Evolutionary conservation across 2,888 invertebrate species (phyloP).

Genomic region (Dicycla oo): DNA sequence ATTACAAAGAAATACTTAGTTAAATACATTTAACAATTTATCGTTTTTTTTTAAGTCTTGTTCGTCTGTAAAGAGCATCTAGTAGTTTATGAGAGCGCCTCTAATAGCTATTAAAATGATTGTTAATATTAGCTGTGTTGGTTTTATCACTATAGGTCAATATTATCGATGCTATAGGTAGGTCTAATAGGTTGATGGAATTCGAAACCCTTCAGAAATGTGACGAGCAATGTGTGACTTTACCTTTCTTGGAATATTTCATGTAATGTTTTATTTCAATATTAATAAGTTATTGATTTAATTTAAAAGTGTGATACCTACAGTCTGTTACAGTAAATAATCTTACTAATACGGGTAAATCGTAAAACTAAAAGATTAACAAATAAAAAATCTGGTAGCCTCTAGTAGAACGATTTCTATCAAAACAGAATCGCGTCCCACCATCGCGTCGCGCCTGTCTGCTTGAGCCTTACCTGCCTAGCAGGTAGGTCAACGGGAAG

Average conservation of each 20-base stretch:
- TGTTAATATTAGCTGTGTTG: background rate
- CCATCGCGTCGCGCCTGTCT: too few species aligned
- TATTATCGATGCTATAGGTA: background rate
- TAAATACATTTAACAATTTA: constrained; percentile 35
- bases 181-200: background rate
- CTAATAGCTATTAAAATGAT: background rate
- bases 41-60: constrained; percentile 6
- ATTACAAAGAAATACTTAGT: constrained; percentile 51
- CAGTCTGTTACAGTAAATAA: background rate
- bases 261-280: background rate
- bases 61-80: background rate
- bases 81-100: constrained; percentile 5
- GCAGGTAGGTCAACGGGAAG: too few species aligned
- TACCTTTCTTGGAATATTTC: background rate
- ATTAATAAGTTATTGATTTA: background rate
- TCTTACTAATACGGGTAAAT: too few species aligned
- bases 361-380: too few species aligned
- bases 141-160: background rate
- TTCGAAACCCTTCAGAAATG: background rate
- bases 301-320: background rate
- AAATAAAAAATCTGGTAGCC: too few species aligned
- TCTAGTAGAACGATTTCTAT: too few species aligned
- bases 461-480: too few species aligned
- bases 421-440: too few species aligned
- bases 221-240: background rate